Evolutionary conservation across 2,797 vertebrate genomes (phyloP).

Genomic region (Sorex maritimensis): DNA sequence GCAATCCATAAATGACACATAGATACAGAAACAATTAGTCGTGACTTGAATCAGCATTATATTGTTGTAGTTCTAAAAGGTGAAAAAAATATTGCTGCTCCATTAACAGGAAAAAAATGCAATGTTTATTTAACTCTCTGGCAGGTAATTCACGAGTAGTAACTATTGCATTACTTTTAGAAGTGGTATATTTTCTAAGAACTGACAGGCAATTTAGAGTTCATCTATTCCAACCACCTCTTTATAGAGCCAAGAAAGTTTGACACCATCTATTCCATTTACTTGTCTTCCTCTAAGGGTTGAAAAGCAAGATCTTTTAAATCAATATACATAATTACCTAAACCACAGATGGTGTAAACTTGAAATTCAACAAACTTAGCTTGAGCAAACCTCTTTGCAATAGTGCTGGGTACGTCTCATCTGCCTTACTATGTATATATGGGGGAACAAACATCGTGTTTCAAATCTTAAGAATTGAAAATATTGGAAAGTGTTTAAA

Average conservation of each 20-base stretch:
- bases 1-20: conserved; percentile 70
- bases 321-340: conserved; percentile 56
- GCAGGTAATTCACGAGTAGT: conserved; percentile 42
- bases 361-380: conserved; percentile 65
- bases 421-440: background rate
- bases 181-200: conserved; percentile 63
- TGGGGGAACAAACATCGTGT: background rate
- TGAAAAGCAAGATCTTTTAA: conserved; percentile 53
- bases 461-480: background rate
- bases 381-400: conserved; percentile 46
- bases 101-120: conserved; percentile 39
- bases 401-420: background rate
- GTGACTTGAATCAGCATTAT: conserved; percentile 54
- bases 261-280: conserved; percentile 71
- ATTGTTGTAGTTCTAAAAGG: conserved; percentile 59
- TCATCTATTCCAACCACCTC: conserved; percentile 57
- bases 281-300: conserved; percentile 71
- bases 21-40: conserved; percentile 77
- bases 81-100: conserved; percentile 26
- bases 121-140: conserved; percentile 58
- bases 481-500: conserved; percentile 37
- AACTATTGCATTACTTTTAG: conserved; percentile 3
- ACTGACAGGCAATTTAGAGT: conserved; percentile 30
- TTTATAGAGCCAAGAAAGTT: conserved; percentile 65
- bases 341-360: background rate